phyloP scores from a whole-genome alignment of 2,888 invertebrate genomes.

The Erebia aethiops region DNA sequence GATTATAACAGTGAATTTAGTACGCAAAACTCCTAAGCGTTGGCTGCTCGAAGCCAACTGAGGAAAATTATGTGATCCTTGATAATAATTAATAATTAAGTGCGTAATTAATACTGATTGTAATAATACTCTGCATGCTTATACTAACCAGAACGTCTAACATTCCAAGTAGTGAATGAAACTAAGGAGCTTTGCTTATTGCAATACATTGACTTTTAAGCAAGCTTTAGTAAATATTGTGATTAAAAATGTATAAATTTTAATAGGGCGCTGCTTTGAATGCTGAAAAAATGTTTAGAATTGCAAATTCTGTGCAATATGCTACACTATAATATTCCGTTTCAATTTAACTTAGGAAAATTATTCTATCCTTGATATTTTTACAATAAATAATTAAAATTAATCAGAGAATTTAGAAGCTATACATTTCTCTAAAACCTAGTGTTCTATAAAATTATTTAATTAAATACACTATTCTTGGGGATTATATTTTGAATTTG shows the following conservation, averaged over 20 bases:
- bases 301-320: conserved; percentile 15
- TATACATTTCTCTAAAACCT: no score
- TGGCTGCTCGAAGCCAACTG: conserved; percentile 5
- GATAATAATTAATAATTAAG: conserved; percentile 24
- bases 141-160: conserved; percentile 44
- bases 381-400: not conserved
- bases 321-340: conserved; percentile 18
- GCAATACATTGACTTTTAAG: not conserved
- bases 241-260: not conserved
- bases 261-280: conserved; percentile 31
- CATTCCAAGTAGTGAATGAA: conserved; percentile 3
- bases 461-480: no score
- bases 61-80: conserved; percentile 20
- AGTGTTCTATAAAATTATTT: no score
- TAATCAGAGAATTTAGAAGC: not conserved
- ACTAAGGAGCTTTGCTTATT: conserved; percentile 13
- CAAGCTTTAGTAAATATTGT: not conserved
- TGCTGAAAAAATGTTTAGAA: conserved; percentile 26
- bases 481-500: no score
- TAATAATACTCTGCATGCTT: conserved; percentile 46
- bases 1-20: not conserved
- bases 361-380: not conserved
- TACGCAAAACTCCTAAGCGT: not conserved
- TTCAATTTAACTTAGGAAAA: not conserved
- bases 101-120: conserved; percentile 37